phyloP scores from a whole-genome alignment of 2,113 vertebrate genomes.

The Oncorhynchus gorbuscha region DNA sequence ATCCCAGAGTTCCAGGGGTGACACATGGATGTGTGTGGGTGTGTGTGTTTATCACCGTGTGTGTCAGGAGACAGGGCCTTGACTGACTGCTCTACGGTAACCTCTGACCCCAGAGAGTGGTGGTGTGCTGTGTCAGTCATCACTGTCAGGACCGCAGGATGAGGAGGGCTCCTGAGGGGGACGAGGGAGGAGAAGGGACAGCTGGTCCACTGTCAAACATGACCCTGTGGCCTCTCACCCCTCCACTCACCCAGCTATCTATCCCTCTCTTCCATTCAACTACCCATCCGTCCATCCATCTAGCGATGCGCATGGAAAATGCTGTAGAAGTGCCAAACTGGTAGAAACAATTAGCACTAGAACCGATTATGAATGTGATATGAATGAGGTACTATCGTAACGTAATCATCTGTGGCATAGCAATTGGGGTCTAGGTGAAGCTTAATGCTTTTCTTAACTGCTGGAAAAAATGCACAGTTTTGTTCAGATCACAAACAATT shows the following conservation, averaged over 20 bases:
- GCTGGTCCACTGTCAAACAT: not conserved
- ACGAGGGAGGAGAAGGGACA: not conserved
- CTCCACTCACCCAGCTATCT: not conserved
- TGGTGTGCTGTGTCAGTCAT: conserved; percentile 18
- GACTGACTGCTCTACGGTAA: conserved; percentile 16
- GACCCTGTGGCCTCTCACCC: not conserved
- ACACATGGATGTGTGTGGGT: no score
- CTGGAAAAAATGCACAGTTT: conserved; percentile 31
- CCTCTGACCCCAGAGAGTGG: conserved; percentile 34
- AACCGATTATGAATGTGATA: no score
- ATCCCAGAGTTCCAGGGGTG: no score
- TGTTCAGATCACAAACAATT: conserved; percentile 56
- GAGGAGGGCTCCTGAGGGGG: conserved; percentile 2
- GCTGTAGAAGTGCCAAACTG: no score
- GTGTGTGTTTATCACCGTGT: not conserved
- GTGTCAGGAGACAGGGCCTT: conserved; percentile 13
- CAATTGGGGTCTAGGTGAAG: no score
- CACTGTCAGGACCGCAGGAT: conserved; percentile 14
- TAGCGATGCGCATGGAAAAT: no score
- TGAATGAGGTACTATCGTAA: no score
- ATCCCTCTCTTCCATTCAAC: not conserved
- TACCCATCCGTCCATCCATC: not conserved
- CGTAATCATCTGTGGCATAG: no score
- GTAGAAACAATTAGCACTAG: no score
- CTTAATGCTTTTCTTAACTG: conserved; percentile 7